phyloP scores from a whole-genome alignment of 2,113 vertebrate genomes.

The Oncorhynchus nerka region DNA sequence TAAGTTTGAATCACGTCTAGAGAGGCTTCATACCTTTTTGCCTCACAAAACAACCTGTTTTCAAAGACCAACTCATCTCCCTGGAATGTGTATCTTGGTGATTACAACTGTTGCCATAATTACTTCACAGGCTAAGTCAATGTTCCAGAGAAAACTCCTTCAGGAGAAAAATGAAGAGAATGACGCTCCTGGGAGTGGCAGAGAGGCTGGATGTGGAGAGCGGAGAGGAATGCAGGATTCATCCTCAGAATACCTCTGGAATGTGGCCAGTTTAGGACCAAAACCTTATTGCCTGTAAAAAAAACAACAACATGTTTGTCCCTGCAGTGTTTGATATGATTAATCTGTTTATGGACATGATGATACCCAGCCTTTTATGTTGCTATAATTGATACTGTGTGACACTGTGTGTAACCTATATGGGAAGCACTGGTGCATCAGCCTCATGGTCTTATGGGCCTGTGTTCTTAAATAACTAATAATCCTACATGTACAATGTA shows the following conservation, averaged over 20 bases:
- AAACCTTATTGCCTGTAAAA: slow-evolving; percentile 30
- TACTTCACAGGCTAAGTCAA: slow-evolving; percentile 48
- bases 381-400: slow-evolving; percentile 26
- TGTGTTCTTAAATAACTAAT: neutral
- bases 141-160: slow-evolving; percentile 35
- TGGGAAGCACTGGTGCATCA: neutral
- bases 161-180: slow-evolving; percentile 54
- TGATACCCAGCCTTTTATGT: slow-evolving; percentile 23
- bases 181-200: slow-evolving; percentile 48
- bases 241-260: slow-evolving; percentile 45
- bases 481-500: neutral
- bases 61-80: neutral
- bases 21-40: neutral
- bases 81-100: slow-evolving; percentile 16
- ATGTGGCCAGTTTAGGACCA: slow-evolving; percentile 55
- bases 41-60: neutral
- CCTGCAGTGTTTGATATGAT: slow-evolving; percentile 46
- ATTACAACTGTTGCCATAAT: slow-evolving; percentile 48
- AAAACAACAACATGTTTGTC: slow-evolving; percentile 8
- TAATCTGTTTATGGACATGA: slow-evolving; percentile 41
- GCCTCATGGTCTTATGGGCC: too few species aligned
- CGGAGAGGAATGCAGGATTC: slow-evolving; percentile 53
- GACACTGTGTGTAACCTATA: neutral
- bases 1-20: neutral
- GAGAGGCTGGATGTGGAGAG: slow-evolving; percentile 1